Percentiles rank a stretch among this genome's conserved stretches.
These are phyloP conservation scores for Dasypolia templi DNA, from an alignment of 2,888 invertebrate species.

Conservation along the genomic window DNA sequence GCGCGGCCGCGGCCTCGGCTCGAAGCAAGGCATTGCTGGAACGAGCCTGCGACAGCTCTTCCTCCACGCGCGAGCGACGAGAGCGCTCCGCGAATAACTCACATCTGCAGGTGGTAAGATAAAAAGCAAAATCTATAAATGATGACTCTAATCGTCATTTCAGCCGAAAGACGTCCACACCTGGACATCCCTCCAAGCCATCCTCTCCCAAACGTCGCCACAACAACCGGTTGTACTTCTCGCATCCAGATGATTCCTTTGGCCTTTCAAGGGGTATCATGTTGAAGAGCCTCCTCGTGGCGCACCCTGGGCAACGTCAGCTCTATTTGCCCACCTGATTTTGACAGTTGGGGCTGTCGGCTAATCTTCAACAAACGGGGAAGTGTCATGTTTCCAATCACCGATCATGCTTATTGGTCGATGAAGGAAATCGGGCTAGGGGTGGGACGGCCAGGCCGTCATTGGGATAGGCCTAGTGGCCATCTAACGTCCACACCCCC, in stretches of 20 bases:
- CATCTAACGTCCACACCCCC: no score
- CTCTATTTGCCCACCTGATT: no score
- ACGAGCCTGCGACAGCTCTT: constrained; percentile 75
- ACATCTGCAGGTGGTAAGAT: constrained; percentile 67
- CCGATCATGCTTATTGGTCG: no score
- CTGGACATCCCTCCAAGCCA: neutral
- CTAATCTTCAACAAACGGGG: no score
- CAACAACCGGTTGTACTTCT: neutral
- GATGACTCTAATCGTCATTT: neutral
- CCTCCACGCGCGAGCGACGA: constrained; percentile 82
- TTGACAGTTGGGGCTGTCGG: no score
- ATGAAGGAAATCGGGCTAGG: no score
- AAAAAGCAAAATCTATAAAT: neutral
- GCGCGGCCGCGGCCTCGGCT: constrained; percentile 66
- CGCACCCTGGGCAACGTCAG: no score
- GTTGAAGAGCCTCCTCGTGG: no score
- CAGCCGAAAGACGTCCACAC: neutral
- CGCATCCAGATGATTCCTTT: neutral
- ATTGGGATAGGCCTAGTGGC: no score
- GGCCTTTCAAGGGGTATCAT: no score
- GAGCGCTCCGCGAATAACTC: constrained; percentile 84
- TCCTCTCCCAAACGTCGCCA: neutral
- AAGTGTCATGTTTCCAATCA: no score
- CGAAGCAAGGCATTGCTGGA: constrained; percentile 65
- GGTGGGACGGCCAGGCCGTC: no score